phyloP scores from a whole-genome alignment of 2,797 vertebrate genomes.

The Tokudaia muenninki region DNA sequence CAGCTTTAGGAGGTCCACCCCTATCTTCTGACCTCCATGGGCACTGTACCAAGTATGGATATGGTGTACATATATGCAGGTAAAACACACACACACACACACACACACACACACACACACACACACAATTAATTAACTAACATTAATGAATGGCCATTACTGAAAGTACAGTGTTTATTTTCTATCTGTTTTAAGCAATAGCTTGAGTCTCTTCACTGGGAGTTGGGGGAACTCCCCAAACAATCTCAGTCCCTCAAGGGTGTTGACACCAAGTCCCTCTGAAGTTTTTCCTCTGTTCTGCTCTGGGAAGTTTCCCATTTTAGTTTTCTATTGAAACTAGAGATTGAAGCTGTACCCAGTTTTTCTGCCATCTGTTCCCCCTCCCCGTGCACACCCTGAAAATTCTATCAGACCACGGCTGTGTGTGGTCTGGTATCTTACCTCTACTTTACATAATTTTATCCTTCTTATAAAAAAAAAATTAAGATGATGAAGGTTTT shows the following conservation, averaged over 20 bases:
- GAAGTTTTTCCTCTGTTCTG: not conserved
- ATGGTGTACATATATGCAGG: not conserved
- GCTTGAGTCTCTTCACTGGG: not conserved
- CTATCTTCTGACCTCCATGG: not conserved
- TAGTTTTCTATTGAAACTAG: not conserved
- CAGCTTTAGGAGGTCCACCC: not conserved
- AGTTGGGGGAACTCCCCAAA: not conserved
- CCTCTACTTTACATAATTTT: not conserved
- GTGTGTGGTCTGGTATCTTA: not conserved
- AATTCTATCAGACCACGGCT: not conserved
- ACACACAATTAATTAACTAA: not conserved
- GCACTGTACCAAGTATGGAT: not conserved
- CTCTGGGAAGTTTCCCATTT: not conserved
- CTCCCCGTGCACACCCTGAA: not conserved
- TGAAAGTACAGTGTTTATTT: not conserved
- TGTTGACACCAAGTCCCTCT: not conserved
- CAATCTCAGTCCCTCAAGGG: not conserved
- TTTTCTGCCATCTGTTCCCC: not conserved
- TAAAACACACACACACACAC: not conserved
- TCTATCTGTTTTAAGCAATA: not conserved
- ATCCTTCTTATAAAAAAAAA: not conserved
- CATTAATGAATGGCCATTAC: not conserved
- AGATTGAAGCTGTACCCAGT: not conserved
- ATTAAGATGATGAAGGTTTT: not conserved
- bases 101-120: too few relatives aligned